These are phyloP conservation scores for Anarsia innoxiella DNA, from an alignment of 2,888 invertebrate genomes.

Conservation along the genomic window DNA sequence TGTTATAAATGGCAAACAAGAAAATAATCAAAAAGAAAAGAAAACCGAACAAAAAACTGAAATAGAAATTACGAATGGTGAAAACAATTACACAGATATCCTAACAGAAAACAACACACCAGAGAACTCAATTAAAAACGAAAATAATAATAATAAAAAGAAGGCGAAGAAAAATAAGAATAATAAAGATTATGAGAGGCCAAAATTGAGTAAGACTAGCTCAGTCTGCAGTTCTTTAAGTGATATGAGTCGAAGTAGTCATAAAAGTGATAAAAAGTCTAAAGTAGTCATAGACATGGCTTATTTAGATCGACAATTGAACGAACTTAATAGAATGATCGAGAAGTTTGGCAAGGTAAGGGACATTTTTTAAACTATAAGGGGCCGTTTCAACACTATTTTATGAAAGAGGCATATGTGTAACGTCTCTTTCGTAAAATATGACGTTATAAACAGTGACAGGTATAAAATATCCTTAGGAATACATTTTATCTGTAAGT, in stretches of 20 bases:
- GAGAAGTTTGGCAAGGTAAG: conserved; percentile 45
- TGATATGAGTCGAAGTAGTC: conserved; percentile 45
- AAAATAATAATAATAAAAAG: conserved; percentile 26
- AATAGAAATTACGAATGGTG: conserved; percentile 19
- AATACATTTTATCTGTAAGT: too few species aligned
- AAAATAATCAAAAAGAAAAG: conserved; percentile 10
- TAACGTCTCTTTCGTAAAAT: too few species aligned
- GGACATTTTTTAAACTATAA: too few species aligned
- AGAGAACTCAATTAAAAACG: conserved; percentile 21
- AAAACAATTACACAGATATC: conserved; percentile 9
- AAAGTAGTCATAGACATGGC: conserved; percentile 38
- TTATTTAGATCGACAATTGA: conserved; percentile 69
- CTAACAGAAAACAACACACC: conserved; percentile 5
- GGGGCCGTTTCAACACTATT: too few species aligned
- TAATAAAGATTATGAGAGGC: conserved; percentile 25
- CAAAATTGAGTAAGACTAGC: conserved; percentile 41
- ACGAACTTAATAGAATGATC: conserved; percentile 68
- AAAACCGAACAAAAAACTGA: conserved; percentile 13
- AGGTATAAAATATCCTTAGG: too few species aligned
- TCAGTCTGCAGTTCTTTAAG: conserved; percentile 56
- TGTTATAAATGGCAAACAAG: conserved; percentile 8
- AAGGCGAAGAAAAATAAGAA: conserved; percentile 15
- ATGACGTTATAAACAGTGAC: too few species aligned
- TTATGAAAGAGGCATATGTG: too few species aligned
- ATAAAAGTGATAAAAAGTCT: conserved; percentile 23